Evolutionary conservation across 1,140 invertebrate genomes (phyloP), one percentile per base, ranked within the genome.

Genomic region (Tyrophagus putrescentiae): DNA sequence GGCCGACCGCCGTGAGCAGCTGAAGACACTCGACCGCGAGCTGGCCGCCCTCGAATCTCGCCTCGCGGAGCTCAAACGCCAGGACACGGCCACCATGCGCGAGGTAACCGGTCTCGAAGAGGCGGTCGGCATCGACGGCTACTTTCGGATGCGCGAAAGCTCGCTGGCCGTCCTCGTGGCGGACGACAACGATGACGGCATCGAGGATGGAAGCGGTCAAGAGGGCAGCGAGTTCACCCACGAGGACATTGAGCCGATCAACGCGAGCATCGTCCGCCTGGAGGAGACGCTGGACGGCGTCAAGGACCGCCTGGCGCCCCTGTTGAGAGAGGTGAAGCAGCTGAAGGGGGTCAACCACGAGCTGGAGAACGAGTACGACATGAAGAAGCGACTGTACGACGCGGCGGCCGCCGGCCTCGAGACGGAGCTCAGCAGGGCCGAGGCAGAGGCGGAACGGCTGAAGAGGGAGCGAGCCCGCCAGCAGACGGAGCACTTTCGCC

Each of bases 1-100:
- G 68, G 89, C 88, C 71, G 77, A 82, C 65, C 83, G 83, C 66
- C 75, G 81, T 67, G 77, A 82, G 6, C 81, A 84, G 70, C 70
- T 87, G 44, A 77, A 81, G 34, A 80, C 82, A 45, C 70, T 84
- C 21, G 79, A 81, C 72, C 83, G 84, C 18, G 82, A 84, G 70
- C 71, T 71, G 65, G 82, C 81, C 9, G 76, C 84, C 2, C 67
- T 85, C 1, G 73, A 75, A 59, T 72, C 82, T 27, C 83, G 82
- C 0, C 65, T 78, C 7, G 78, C 80, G 64, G 78, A 84, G 50
- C 69, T 84, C 6, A 70, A 73, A 60, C 54, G 61, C 42, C 64
- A 67, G 34, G 65, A 67, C 34, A 67, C 64, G 42, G 57, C 57
- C 58, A 62, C 64, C 48, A 31, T 34, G 34, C 45, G 64, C 27